These are phyloP conservation scores for Carassius carassius DNA, from an alignment of 2,113 vertebrate genomes.

Conservation along the genomic window DNA sequence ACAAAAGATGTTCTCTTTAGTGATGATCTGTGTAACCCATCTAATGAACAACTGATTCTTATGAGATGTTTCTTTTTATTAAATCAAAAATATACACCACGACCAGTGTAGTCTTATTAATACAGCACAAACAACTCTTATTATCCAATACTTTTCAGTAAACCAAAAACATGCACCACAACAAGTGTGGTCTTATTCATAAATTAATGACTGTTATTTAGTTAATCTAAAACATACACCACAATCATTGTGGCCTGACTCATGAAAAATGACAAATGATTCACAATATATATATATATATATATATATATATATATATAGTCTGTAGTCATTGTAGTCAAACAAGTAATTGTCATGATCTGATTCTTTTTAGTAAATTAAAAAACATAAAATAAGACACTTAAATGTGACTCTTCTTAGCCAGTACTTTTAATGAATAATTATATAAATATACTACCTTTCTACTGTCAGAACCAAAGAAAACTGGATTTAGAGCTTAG, in stretches of 20 bases:
- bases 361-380: background rate
- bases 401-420: background rate
- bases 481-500: constrained; percentile 38
- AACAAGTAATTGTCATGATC: background rate
- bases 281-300: too few relatives aligned
- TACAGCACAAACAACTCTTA: too few relatives aligned
- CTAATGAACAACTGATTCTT: background rate
- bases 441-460: too few relatives aligned
- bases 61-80: background rate
- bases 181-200: too few relatives aligned
- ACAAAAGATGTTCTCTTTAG: background rate
- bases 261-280: too few relatives aligned
- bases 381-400: background rate
- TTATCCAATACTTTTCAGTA: too few relatives aligned
- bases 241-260: too few relatives aligned
- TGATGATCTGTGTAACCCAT: background rate
- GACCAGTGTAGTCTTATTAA: too few relatives aligned
- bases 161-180: too few relatives aligned
- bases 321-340: background rate
- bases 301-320: too few relatives aligned
- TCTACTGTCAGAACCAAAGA: background rate
- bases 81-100: background rate
- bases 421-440: background rate
- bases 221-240: too few relatives aligned
- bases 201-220: too few relatives aligned